phyloP scores from a whole-genome alignment of 1,140 invertebrate species.

The Drosophila willistoni region DNA sequence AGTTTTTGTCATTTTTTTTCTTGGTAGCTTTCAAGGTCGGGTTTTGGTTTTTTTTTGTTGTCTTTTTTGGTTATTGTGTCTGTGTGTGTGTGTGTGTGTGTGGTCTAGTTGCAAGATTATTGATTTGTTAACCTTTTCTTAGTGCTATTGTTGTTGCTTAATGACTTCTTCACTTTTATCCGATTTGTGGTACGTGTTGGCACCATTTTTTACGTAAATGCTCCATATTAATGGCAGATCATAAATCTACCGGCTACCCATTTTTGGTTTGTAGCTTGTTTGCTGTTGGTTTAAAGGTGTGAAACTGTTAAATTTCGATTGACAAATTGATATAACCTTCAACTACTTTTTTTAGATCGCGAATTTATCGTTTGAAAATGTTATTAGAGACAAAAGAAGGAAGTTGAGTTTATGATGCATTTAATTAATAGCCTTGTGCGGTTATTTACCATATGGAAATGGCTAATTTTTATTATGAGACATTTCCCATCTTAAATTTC shows the following conservation, averaged over 20 bases:
- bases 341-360: neutral
- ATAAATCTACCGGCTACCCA: slow-evolving; percentile 1
- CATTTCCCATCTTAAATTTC: neutral
- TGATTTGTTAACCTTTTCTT: slow-evolving; percentile 10
- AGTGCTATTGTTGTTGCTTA: neutral
- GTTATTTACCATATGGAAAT: neutral
- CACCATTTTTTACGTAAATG: neutral
- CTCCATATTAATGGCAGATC: slow-evolving; percentile 3
- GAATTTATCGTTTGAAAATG: neutral
- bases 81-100: neutral
- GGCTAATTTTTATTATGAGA: neutral
- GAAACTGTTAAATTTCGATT: slow-evolving; percentile 4
- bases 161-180: slow-evolving; percentile 3
- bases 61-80: slow-evolving; percentile 27
- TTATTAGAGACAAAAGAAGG: neutral
- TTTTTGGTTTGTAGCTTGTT: neutral
- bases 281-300: neutral
- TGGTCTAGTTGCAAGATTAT: slow-evolving; percentile 11
- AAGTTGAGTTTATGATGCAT: slow-evolving; percentile 1
- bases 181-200: slow-evolving; percentile 2
- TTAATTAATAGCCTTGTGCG: neutral
- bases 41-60: slow-evolving; percentile 15
- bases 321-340: slow-evolving; percentile 8
- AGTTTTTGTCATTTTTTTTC: slow-evolving; percentile 36
- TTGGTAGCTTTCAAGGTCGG: slow-evolving; percentile 58